Evolutionary conservation across 1,140 invertebrate species (phyloP), one percentile per base, ranked within the genome.

Genomic region (Hestina assimilis): DNA sequence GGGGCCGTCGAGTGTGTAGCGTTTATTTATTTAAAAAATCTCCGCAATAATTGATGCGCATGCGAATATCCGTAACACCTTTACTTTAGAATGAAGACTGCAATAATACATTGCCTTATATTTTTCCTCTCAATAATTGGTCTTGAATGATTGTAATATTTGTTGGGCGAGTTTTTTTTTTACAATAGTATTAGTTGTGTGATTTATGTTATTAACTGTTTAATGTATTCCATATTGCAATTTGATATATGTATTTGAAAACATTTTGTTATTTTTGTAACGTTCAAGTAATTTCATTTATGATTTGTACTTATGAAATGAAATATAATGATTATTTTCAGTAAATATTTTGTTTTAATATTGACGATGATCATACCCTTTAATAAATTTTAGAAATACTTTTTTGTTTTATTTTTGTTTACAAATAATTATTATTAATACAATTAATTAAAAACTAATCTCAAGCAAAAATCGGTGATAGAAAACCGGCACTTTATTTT

Each of bases 311-410:
- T 85, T 85, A 83, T 74, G 62, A 72, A 76, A 79, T 82, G 69
- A 80, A 82, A 74, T 79, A 83, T 76, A 83, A 74, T 63, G 62
- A 67, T 77, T 83, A 83, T 85, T 85, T 83, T 82, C 47, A 70
- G 69, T 67, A 58, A 47, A 33, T 14, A 20, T 21, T n/a, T 59
- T 64, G 42, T 63, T 67, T 64, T 71, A 54, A 59, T 63, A 14
- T 4, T 38, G n/a, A 8, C 7, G 19, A 38, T 19, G n/a, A n/a
- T n/a, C n/a, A n/a, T n/a, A n/a, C n/a, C n/a, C n/a, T n/a, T n/a
- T n/a, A n/a, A n/a, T n/a, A n/a, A n/a, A n/a, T n/a, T n/a, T n/a
- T n/a, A n/a, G n/a, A n/a, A n/a, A n/a, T n/a, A n/a, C n/a, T n/a
- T n/a, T n/a, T n/a, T n/a, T n/a, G n/a, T n/a, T n/a, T n/a, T n/a